phyloP scores from a whole-genome alignment of 1,140 invertebrate genomes.

The Calosoma granatense region DNA sequence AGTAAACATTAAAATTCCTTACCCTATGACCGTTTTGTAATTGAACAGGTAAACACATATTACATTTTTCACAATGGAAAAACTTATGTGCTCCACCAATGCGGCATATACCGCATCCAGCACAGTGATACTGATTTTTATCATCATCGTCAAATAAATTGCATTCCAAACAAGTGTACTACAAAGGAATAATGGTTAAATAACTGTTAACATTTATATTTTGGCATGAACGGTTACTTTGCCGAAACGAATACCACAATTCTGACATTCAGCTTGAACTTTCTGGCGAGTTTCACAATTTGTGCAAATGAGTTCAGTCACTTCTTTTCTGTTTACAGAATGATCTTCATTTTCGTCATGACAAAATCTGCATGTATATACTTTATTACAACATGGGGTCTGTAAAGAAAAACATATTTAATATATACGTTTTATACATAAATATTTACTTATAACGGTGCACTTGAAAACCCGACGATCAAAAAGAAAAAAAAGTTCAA shows the following conservation, averaged over 20 bases:
- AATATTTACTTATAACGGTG: too few species aligned
- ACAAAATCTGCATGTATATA: constrained; percentile 80
- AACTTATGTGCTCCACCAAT: constrained; percentile 75
- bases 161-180: constrained; percentile 79
- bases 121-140: constrained; percentile 81
- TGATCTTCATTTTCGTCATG: constrained; percentile 80
- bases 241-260: constrained; percentile 64
- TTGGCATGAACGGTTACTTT: constrained; percentile 41
- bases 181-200: constrained; percentile 15
- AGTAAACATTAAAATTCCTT: constrained; percentile 25
- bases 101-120: constrained; percentile 78
- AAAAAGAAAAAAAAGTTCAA: constrained; percentile 11
- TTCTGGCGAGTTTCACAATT: constrained; percentile 70
- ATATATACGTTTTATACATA: constrained; percentile 10
- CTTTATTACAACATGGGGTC: constrained; percentile 80
- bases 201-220: too few species aligned
- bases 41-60: constrained; percentile 74
- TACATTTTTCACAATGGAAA: constrained; percentile 79
- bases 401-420: constrained; percentile 35
- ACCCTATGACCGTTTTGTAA: constrained; percentile 73
- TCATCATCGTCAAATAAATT: constrained; percentile 84
- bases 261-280: constrained; percentile 64
- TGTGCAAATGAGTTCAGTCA: constrained; percentile 71
- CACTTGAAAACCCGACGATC: too few species aligned
- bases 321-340: constrained; percentile 67